Evolutionary conservation across 1,140 invertebrate genomes (phyloP), one percentile per base, ranked within the genome.

Genomic region (Lasioglossum baleicum): DNA sequence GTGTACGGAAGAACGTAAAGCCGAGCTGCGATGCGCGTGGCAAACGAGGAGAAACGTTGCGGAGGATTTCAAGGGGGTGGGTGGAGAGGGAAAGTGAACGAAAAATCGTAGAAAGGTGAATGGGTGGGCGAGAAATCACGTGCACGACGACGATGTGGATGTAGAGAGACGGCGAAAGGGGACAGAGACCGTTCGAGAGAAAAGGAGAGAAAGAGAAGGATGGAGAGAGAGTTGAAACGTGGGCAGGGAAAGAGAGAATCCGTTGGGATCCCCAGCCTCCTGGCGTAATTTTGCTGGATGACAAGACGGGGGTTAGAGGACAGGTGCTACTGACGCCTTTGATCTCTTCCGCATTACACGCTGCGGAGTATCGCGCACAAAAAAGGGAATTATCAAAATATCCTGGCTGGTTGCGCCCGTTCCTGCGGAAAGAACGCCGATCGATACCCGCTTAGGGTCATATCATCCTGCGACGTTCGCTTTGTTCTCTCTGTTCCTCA

Each of bases 311-410:
- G 89, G 91, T 91, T 92, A 88, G 88, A 92, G 91, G 92, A 92
- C 92, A 93, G 92, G 92, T 93, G 92, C 92, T 92, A 92, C 91
- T 93, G 92, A 93, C 92, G 92, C 92, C 92, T 93, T 93, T 93
- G 92, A 93, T 93, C 92, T 93, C 91, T 90, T 91, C 87, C 88
- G 85, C 84, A 90, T 91, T 92, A 92, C 90, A 92, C 88, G 88
- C 86, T 87, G 75, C 80, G 58, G 85, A 85, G 78, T 83, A 86
- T 83, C 81, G 72, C 79, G 78, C 80, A 83, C 83, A 88, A 89
- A 88, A 89, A 88, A 89, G 86, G 86, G 83, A 89, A 90, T 90
- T 90, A 90, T 90, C 87, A 89, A 89, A 89, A 90, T 89, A 85
- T 89, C 81, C 83, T 75, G 82, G 82, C 80, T 89, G 79, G 65